Evolutionary conservation across 2,113 vertebrate genomes (phyloP).

Genomic region (Siphamia tubifer): DNA sequence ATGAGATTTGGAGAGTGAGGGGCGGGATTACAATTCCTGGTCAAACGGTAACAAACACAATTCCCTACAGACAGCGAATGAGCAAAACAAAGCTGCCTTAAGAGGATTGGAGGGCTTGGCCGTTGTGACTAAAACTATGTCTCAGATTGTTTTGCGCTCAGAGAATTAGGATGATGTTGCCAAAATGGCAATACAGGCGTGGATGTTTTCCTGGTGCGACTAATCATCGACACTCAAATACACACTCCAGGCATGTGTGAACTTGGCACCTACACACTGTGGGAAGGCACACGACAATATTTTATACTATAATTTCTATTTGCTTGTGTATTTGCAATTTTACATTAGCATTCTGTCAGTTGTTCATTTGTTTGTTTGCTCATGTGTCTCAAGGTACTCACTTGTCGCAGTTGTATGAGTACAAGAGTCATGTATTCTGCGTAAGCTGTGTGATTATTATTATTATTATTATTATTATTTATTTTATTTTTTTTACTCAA

Average conservation of each 20-base stretch:
- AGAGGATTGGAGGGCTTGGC: conserved; percentile 55
- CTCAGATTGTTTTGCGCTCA: conserved; percentile 26
- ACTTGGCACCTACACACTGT: not conserved
- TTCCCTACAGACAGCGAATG: conserved; percentile 62
- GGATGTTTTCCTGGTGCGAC: conserved; percentile 7
- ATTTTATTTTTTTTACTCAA: not conserved
- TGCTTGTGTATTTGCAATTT: not conserved
- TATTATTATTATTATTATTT: too few relatives aligned
- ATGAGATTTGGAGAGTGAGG: conserved; percentile 50
- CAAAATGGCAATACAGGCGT: conserved; percentile 41
- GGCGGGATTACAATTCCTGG: conserved; percentile 56
- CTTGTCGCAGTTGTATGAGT: conserved; percentile 3
- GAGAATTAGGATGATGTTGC: conserved; percentile 49
- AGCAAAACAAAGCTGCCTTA: conserved; percentile 66
- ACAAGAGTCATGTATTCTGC: not conserved
- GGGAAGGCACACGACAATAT: too few relatives aligned
- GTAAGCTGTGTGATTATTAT: not conserved
- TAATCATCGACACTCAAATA: not conserved
- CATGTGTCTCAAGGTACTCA: not conserved
- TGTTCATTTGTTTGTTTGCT: conserved; percentile 30
- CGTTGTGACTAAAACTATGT: conserved; percentile 43
- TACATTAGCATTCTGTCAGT: conserved; percentile 5
- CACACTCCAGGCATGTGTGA: not conserved
- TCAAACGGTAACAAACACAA: conserved; percentile 53
- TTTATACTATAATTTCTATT: not conserved